Base-by-base conservation (phyloP, 2,113 vertebrate genomes). In the Peromyscus leucopus region DNA sequence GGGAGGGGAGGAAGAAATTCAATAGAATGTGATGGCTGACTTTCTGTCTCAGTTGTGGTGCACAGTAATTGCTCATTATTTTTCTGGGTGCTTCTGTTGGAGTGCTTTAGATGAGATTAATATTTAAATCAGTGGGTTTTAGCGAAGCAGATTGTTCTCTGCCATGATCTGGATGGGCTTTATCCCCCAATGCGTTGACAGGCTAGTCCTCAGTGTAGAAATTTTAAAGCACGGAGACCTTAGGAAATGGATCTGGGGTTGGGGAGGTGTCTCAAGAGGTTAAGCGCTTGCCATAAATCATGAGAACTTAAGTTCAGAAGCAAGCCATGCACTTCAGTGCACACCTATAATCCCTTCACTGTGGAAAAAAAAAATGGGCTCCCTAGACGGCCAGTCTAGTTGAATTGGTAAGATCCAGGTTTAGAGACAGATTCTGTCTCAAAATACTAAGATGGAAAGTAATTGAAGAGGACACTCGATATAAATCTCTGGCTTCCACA, bases 101-200 rank as follows among this genome's bases (percentile, higher is more conserved):
- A 51, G 85, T 89, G 55, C 67, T 89, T 94, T 61, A 42, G 39
- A 72, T 94, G 55, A 90, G 36, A 42, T 61, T 74, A 74, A 51
- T n/a, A 72, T 88, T 87, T 28, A 78, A 63, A 22, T 39, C 86
- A 10, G 11, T 39, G 22, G 39, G 22, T 33, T 24, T 89, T 33
- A 51, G 65, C 13, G 19, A 94, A 89, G 33, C 16, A 72, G 65
- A 33, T 22, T 89, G 31, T 55, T 57, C 36, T 74, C 33, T 59
- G 7, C 21, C 46, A 11, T 39, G 31, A 5, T 48, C 78, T 80
- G 0, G 31, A 28, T 82, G 39, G 1, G 16, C 4, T n/a, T 65
- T 21, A 8, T 80, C 17, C 4, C 67, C 4, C 33, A 42, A 36
- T 46, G 12, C 33, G 13, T 59, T 78, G 92, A 46, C 33, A 26